These are phyloP conservation scores for Siphlonurus alternatus DNA, from an alignment of 2,888 invertebrate species.

Conservation along the genomic window DNA sequence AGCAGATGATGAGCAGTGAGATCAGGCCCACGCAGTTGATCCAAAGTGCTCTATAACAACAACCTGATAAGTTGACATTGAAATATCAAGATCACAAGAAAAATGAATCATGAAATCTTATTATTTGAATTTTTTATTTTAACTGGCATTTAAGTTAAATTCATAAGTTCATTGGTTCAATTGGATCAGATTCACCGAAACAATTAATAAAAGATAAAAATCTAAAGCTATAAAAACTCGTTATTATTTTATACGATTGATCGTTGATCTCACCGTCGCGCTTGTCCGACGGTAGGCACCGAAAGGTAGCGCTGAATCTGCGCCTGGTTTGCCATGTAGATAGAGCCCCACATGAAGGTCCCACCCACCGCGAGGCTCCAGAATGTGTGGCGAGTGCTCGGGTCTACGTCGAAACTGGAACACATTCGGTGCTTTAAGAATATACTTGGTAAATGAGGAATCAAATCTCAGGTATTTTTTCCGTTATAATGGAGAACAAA, in stretches of 20 bases:
- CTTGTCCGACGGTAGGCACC: conserved; percentile 60
- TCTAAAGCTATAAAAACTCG: neutral
- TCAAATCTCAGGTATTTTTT: too few relatives aligned
- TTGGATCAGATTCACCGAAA: neutral
- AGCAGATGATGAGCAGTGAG: conserved; percentile 63
- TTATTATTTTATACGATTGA: neutral
- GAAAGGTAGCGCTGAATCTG: conserved; percentile 86
- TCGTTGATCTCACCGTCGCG: conserved; percentile 36
- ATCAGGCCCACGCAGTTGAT: conserved; percentile 57
- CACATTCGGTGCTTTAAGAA: too few relatives aligned
- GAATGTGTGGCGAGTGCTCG: conserved; percentile 71
- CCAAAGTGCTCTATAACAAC: conserved; percentile 47
- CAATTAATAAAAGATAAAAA: neutral
- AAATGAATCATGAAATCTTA: conserved; percentile 3
- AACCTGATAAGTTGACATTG: too few relatives aligned
- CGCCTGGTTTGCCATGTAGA: conserved; percentile 88
- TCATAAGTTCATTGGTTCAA: too few relatives aligned
- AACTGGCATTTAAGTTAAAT: neutral
- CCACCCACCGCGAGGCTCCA: conserved; percentile 71
- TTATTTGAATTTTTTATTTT: neutral
- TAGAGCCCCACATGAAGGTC: conserved; percentile 78
- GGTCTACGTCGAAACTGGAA: conserved; percentile 55
- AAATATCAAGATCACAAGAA: too few relatives aligned
- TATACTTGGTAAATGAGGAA: neutral
- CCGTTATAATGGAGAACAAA: too few relatives aligned